Conservation (phyloP, 2,888 invertebrate species). For the Lathronympha strigana region DNA sequence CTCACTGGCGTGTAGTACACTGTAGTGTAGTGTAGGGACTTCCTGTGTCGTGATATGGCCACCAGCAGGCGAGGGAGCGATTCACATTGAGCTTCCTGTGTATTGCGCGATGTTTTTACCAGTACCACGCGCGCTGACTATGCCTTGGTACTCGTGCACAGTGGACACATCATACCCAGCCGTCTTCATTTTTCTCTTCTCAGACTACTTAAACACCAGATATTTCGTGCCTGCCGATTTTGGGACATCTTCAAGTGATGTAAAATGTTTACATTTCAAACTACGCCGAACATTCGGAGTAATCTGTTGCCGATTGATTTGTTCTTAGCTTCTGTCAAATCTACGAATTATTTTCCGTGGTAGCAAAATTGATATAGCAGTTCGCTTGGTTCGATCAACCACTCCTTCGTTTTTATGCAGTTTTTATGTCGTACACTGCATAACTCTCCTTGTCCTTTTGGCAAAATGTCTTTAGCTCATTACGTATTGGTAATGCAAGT, state of each 20-base stretch:
- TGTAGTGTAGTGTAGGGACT: too few relatives aligned
- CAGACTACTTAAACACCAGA: slow-evolving; percentile 38
- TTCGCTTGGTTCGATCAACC: slow-evolving; percentile 24
- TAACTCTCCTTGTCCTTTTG: slow-evolving; percentile 27
- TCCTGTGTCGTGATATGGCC: slow-evolving; percentile 31
- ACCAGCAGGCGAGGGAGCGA: slow-evolving; percentile 30
- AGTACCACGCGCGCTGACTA: slow-evolving; percentile 23
- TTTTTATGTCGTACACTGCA: slow-evolving; percentile 33
- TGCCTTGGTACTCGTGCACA: slow-evolving; percentile 37
- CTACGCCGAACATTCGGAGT: slow-evolving; percentile 24
- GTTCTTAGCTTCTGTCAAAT: slow-evolving; percentile 17
- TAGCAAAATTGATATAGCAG: slow-evolving; percentile 28
- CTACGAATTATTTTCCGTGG: slow-evolving; percentile 24
- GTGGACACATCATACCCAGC: slow-evolving; percentile 37
- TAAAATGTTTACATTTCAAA: slow-evolving; percentile 13
- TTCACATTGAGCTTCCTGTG: slow-evolving; percentile 6
- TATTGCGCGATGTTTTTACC: slow-evolving; percentile 29
- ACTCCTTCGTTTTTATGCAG: not conserved
- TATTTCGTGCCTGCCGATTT: slow-evolving; percentile 25
- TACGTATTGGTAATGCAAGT: not conserved
- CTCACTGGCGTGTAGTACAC: slow-evolving; percentile 33
- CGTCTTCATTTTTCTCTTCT: slow-evolving; percentile 31
- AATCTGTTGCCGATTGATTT: not conserved
- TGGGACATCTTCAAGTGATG: slow-evolving; percentile 15
- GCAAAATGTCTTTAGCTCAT: not conserved